phyloP scores from a whole-genome alignment of 2,797 vertebrate genomes.

The Clarias laeviceps region DNA sequence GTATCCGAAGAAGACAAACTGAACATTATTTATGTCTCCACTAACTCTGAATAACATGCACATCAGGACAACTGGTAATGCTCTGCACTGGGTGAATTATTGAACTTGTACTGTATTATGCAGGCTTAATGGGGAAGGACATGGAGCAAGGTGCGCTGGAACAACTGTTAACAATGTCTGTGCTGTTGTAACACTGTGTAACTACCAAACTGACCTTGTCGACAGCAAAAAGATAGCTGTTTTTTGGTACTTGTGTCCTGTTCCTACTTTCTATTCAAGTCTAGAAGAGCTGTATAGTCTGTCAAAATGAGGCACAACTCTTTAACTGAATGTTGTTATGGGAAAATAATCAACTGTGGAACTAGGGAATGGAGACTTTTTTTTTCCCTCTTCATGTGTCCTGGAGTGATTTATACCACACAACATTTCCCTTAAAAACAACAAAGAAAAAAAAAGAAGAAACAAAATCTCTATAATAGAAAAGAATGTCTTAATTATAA shows the following conservation, averaged over 20 bases:
- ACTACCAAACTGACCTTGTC: slow-evolving; percentile 21
- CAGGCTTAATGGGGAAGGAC: slow-evolving; percentile 34
- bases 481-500: too few species aligned
- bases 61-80: slow-evolving; percentile 11
- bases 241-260: slow-evolving; percentile 20
- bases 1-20: not conserved
- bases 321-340: not conserved
- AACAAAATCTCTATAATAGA: not conserved
- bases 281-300: not conserved
- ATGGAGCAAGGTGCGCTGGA: slow-evolving; percentile 1
- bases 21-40: slow-evolving; percentile 35
- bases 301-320: not conserved
- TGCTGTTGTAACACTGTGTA: slow-evolving; percentile 14
- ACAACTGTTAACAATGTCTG: slow-evolving; percentile 6
- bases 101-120: slow-evolving; percentile 38
- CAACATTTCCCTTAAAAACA: not conserved
- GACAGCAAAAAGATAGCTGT: not conserved
- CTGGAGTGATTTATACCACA: not conserved
- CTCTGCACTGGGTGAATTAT: slow-evolving; percentile 34
- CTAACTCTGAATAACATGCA: slow-evolving; percentile 10
- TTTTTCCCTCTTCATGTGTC: too few species aligned
- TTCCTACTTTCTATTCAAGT: not conserved
- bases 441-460: too few species aligned
- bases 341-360: not conserved
- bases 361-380: not conserved